Base-by-base conservation (phyloP, 2,888 invertebrate species). In the Mythimna ferrago region DNA sequence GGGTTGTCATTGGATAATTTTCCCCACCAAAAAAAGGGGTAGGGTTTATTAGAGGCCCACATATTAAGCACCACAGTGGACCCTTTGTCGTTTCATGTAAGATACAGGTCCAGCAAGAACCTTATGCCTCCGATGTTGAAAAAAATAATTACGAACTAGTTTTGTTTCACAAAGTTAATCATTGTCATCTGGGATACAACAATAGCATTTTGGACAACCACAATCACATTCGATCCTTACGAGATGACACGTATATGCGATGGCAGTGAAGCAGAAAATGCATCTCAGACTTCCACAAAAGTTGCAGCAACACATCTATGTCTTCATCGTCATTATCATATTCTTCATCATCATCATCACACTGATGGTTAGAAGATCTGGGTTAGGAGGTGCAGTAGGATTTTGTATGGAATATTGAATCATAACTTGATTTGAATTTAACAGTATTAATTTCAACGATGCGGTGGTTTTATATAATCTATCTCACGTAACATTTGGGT, bases 291-390 rank as follows among this genome's bases (percentile, higher is more conserved):
- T 91, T 4, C 91, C 89, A 73, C 87, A 92, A 65, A 91, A 91
- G 68, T 91, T 91, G 71, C 89, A 91, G 64, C 92, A 92, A 61
- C 92, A 91, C 91, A 92, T 91, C 69, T 26, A 51, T 51, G 9
- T 51, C 61, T 35, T 68, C 14, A 26, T 14, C 56, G 26, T 26
- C 26, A 53, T n/a, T 51, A 16, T 48, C 16, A 48, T 5, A 19
- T 26, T 56, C 14, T 26, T 56, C 56, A 14, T 56, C 56, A 26
- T 56, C 54, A 14, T 56, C 57, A 32, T 26, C n/a, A 7, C 10
- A 10, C 32, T 11, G 32, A 41, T n/a, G 51, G n/a, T 53, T 6
- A 53, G 44, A 32, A 41, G 4, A 54, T 6, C 11, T n/a, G 38
- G 35, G 21, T 32, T 21, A n/a, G 48, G 6, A 9, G n/a, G 19